Evolutionary conservation across 2,113 vertebrate species (phyloP).

Genomic region (Corynorhinus townsendii): DNA sequence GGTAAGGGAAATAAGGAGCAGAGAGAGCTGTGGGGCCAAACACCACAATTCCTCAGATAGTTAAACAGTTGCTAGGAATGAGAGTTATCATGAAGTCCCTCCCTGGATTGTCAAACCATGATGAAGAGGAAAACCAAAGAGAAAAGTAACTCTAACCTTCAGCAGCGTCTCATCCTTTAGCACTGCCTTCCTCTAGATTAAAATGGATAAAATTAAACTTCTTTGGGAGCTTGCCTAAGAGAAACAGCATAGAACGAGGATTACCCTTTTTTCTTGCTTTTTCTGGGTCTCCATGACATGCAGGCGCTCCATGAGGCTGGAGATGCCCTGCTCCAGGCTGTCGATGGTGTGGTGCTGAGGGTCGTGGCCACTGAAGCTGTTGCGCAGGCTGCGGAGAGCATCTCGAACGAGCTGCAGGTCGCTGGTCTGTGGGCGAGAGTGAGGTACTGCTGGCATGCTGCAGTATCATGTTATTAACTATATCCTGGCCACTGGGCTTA

Average conservation of each 20-base stretch:
- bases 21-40: not conserved
- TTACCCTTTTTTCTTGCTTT: constrained; percentile 83
- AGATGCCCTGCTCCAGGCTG: constrained; percentile 96
- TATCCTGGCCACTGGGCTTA: not conserved
- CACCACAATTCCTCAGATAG: not conserved
- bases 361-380: constrained; percentile 93
- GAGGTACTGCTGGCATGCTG: not conserved
- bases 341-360: constrained; percentile 98
- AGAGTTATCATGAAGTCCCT: not conserved
- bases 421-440: constrained; percentile 79
- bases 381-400: constrained; percentile 92
- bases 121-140: not conserved
- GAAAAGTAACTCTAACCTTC: not conserved
- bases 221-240: not conserved
- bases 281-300: constrained; percentile 85
- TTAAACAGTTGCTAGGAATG: not conserved
- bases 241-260: not conserved
- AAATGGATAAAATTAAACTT: not conserved
- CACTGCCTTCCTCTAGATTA: not conserved
- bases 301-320: constrained; percentile 93
- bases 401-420: constrained; percentile 95
- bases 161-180: not conserved
- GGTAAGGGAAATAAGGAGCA: not conserved
- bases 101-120: not conserved
- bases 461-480: not conserved